These are phyloP conservation scores for Ceryle rudis DNA, from an alignment of 2,797 vertebrate species.

Conservation along the genomic window DNA sequence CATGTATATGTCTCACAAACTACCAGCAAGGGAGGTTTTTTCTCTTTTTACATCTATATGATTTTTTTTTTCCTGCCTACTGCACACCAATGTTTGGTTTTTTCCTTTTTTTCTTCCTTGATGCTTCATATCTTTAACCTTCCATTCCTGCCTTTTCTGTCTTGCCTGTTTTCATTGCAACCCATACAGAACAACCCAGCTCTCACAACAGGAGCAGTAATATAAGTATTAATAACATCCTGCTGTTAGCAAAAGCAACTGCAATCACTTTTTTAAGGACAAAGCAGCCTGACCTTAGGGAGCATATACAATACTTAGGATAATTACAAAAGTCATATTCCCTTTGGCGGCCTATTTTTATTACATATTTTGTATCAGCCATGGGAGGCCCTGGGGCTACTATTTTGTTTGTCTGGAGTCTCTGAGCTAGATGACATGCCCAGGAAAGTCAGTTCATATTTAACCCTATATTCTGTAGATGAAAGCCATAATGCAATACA, in stretches of 20 bases:
- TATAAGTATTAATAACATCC: constrained; percentile 25
- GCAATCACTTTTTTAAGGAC: constrained; percentile 36
- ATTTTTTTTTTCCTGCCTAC: neutral
- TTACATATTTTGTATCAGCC: constrained; percentile 47
- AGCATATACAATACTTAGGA: constrained; percentile 19
- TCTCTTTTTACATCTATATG: neutral
- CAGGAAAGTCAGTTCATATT: constrained; percentile 17
- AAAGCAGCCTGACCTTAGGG: constrained; percentile 31
- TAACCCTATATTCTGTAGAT: constrained; percentile 30
- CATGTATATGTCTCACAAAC: neutral
- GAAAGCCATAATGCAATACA: neutral
- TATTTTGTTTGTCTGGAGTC: constrained; percentile 62
- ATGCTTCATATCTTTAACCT: neutral
- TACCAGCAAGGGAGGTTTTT: neutral
- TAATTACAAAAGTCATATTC: constrained; percentile 56
- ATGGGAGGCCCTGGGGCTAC: constrained; percentile 34
- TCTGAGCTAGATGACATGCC: neutral
- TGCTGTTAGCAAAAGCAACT: constrained; percentile 14
- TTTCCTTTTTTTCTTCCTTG: neutral
- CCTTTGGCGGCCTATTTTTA: constrained; percentile 59
- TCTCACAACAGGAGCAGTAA: neutral
- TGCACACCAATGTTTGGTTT: neutral
- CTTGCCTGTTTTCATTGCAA: neutral
- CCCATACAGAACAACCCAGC: neutral
- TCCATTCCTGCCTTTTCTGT: neutral